Conservation (phyloP, 2,797 vertebrate genomes). For the Protosalanx chinensis region DNA sequence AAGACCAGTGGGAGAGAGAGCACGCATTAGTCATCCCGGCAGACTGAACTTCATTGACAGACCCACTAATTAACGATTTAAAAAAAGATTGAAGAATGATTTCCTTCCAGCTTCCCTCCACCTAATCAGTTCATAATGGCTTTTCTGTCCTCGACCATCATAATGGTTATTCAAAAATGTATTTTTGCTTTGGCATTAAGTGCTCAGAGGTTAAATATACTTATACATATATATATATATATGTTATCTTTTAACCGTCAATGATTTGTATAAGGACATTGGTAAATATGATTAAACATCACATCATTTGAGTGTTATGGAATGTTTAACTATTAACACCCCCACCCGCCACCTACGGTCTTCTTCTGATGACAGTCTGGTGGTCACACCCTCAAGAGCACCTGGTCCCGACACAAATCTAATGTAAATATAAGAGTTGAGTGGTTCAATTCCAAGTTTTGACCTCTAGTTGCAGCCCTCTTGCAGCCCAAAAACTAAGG, state of each 20-base stretch:
- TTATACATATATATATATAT: slow-evolving; percentile 6
- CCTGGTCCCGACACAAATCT: too few relatives aligned
- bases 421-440: neutral
- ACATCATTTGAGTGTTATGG: neutral
- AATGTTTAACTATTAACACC: neutral
- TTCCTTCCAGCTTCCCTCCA: slow-evolving; percentile 66
- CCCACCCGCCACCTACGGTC: too few relatives aligned
- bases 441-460: neutral
- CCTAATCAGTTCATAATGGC: slow-evolving; percentile 72
- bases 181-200: slow-evolving; percentile 57
- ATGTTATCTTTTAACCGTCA: slow-evolving; percentile 28
- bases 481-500: too few relatives aligned
- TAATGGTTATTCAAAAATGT: slow-evolving; percentile 59
- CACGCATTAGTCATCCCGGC: slow-evolving; percentile 61
- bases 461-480: neutral
- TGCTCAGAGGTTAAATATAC: slow-evolving; percentile 31
- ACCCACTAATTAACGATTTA: slow-evolving; percentile 71
- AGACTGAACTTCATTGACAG: slow-evolving; percentile 64
- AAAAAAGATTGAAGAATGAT: slow-evolving; percentile 67
- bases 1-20: slow-evolving; percentile 60
- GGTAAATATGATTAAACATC: slow-evolving; percentile 22
- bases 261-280: slow-evolving; percentile 11
- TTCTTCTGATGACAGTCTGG: too few relatives aligned
- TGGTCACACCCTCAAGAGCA: too few relatives aligned
- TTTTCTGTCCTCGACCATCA: slow-evolving; percentile 60